Conservation (phyloP, 2,888 invertebrate genomes). For the Brachypterus glaber region DNA sequence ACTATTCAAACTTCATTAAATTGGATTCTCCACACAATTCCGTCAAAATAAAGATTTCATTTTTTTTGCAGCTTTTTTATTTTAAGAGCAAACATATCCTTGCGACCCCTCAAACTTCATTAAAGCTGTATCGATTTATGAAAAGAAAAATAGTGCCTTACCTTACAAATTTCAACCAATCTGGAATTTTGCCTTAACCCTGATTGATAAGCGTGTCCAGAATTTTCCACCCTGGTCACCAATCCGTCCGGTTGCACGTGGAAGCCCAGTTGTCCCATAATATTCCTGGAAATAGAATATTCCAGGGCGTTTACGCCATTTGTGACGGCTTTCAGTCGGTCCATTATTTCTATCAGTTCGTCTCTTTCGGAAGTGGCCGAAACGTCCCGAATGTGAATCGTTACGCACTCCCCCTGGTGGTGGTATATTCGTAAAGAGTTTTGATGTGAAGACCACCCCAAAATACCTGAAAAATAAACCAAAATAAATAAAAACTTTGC, state of each 20-base stretch:
- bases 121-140: too few relatives aligned
- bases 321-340: slow-evolving; percentile 71
- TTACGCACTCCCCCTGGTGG: slow-evolving; percentile 89
- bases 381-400: slow-evolving; percentile 65
- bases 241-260: slow-evolving; percentile 90
- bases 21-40: too few relatives aligned
- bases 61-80: too few relatives aligned
- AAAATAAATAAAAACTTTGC: too few relatives aligned
- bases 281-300: slow-evolving; percentile 64
- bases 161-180: slow-evolving; percentile 62
- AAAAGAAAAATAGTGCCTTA: too few relatives aligned
- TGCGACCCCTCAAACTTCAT: too few relatives aligned
- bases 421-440: slow-evolving; percentile 73
- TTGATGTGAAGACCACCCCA: slow-evolving; percentile 52
- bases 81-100: too few relatives aligned
- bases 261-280: slow-evolving; percentile 77
- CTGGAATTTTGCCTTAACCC: slow-evolving; percentile 85
- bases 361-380: slow-evolving; percentile 58
- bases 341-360: slow-evolving; percentile 66
- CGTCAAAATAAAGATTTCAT: too few relatives aligned
- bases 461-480: too few relatives aligned
- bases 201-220: slow-evolving; percentile 62
- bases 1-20: too few relatives aligned
- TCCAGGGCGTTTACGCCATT: slow-evolving; percentile 69
- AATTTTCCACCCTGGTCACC: slow-evolving; percentile 82